Conservation (phyloP, 2,888 invertebrate genomes). For the Campoplex capitator region DNA sequence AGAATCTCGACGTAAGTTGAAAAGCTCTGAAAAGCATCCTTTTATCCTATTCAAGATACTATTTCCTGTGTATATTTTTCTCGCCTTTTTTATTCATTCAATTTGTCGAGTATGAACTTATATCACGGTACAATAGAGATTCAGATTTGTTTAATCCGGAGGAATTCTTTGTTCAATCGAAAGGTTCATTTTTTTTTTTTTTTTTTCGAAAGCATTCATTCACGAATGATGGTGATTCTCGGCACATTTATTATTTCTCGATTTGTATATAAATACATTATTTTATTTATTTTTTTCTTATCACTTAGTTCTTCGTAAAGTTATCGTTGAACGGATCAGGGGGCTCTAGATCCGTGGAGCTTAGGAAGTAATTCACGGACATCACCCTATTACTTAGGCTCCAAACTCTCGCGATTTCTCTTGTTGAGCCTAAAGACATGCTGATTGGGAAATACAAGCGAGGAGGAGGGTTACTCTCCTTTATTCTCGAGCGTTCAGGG, state of each 20-base stretch:
- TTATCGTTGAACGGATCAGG: neutral
- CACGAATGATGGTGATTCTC: neutral
- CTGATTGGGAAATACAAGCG: constrained; percentile 66
- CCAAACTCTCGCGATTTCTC: constrained; percentile 23
- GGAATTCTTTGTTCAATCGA: neutral
- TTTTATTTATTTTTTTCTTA: neutral
- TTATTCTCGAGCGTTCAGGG: constrained; percentile 61
- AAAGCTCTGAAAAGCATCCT: constrained; percentile 21
- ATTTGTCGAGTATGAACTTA: neutral
- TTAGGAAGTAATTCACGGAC: constrained; percentile 8
- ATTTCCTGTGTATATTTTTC: constrained; percentile 5
- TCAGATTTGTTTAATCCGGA: neutral
- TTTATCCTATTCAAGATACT: neutral
- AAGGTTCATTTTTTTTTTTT: neutral
- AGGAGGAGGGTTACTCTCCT: constrained; percentile 46
- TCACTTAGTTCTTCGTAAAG: neutral
- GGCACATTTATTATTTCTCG: neutral
- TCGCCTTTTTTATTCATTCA: neutral
- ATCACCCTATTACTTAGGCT: constrained; percentile 39
- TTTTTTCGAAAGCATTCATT: neutral
- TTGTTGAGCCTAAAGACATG: constrained; percentile 58
- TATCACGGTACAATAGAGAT: neutral
- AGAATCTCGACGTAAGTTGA: constrained; percentile 9
- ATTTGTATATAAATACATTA: neutral
- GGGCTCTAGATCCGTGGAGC: constrained; percentile 5